phyloP scores from a whole-genome alignment of 2,113 vertebrate species.

The Macquaria australasica region DNA sequence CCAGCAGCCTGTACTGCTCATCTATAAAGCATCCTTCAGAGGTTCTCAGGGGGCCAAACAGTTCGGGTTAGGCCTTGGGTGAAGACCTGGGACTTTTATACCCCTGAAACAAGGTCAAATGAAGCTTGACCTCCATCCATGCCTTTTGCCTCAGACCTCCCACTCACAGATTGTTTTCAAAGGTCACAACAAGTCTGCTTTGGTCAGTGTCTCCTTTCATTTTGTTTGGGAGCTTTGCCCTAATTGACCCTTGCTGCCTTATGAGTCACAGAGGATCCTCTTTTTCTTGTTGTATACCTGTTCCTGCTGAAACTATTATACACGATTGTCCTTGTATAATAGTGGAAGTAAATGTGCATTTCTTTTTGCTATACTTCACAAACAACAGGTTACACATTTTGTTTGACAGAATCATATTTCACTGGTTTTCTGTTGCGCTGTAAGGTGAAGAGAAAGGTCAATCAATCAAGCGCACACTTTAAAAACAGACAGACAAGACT shows the following conservation, averaged over 20 bases:
- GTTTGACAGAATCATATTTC: neutral
- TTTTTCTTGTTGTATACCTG: neutral
- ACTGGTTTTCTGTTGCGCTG: neutral
- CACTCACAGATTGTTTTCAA: slow-evolving; percentile 63
- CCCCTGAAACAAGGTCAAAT: slow-evolving; percentile 67
- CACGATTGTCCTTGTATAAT: accelerated
- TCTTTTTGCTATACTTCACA: neutral
- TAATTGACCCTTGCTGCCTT: slow-evolving; percentile 22
- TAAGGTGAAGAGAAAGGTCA: slow-evolving; percentile 6
- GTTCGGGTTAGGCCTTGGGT: slow-evolving; percentile 10
- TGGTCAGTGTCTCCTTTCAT: slow-evolving; percentile 58
- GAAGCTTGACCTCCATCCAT: slow-evolving; percentile 63
- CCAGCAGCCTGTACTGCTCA: slow-evolving; percentile 1
- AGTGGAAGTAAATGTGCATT: neutral
- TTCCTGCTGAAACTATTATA: neutral
- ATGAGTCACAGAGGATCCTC: neutral
- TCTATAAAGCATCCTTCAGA: slow-evolving; percentile 9
- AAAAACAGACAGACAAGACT: neutral
- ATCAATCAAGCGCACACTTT: neutral
- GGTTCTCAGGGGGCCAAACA: neutral
- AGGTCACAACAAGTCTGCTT: slow-evolving; percentile 63
- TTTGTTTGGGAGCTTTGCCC: slow-evolving; percentile 15
- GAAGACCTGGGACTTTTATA: slow-evolving; percentile 50
- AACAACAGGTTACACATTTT: neutral
- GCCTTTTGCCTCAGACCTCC: slow-evolving; percentile 66